Evolutionary conservation across 2,888 invertebrate genomes (phyloP).

Genomic region (Salticus scenicus): DNA sequence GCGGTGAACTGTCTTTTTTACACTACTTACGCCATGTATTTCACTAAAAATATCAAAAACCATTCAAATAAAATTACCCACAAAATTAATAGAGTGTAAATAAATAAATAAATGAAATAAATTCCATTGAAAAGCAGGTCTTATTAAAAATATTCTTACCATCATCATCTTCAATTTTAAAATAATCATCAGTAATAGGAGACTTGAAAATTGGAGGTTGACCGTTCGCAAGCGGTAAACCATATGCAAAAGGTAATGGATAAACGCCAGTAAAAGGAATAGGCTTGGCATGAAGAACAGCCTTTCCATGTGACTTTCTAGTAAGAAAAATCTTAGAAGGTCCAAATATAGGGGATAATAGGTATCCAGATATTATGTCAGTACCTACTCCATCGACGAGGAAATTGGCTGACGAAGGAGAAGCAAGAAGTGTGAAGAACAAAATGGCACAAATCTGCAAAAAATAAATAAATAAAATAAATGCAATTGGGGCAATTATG

Average conservation of each 20-base stretch:
- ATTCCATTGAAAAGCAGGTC: no score
- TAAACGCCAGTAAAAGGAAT: background rate
- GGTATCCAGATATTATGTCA: slow-evolving; percentile 42
- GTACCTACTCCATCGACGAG: slow-evolving; percentile 13
- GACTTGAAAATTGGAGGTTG: background rate
- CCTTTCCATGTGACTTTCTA: slow-evolving; percentile 17
- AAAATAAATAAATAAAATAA: no score
- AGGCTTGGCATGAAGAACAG: background rate
- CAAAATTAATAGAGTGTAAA: no score
- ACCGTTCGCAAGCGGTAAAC: background rate
- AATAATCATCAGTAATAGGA: slow-evolving; percentile 32
- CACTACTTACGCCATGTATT: no score
- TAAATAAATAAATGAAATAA: no score
- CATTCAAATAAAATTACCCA: no score
- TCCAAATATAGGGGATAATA: slow-evolving; percentile 41
- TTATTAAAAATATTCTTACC: no score
- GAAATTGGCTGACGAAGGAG: background rate
- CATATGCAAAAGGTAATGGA: slow-evolving; percentile 8
- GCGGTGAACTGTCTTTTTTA: no score
- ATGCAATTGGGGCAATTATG: no score
- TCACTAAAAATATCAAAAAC: no score
- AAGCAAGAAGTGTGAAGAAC: background rate
- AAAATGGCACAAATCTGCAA: slow-evolving; percentile 34
- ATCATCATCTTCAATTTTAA: slow-evolving; percentile 48
- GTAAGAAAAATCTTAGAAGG: slow-evolving; percentile 28